phyloP scores from a whole-genome alignment of 2,113 vertebrate genomes.

The Actenoides hombroni region DNA sequence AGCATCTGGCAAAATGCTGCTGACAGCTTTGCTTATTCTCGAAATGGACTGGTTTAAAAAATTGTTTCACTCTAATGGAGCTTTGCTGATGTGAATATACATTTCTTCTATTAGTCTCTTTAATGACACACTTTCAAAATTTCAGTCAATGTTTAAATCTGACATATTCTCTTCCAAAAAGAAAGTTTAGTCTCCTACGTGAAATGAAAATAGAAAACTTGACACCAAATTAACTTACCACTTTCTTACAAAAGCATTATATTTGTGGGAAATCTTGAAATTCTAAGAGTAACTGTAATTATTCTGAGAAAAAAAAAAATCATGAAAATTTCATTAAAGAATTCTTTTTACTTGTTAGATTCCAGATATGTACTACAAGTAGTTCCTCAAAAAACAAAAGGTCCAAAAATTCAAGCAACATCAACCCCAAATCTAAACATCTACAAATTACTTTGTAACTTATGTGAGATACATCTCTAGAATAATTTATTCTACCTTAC shows the following conservation, averaged over 20 bases:
- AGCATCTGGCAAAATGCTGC: neutral
- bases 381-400: neutral
- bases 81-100: neutral
- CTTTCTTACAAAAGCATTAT: neutral
- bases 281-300: neutral
- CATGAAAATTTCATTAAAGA: neutral
- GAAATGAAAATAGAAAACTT: neutral
- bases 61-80: neutral
- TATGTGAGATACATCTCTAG: neutral
- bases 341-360: neutral
- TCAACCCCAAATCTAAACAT: neutral
- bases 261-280: neutral
- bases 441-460: neutral
- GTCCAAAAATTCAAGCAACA: neutral
- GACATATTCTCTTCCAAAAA: neutral
- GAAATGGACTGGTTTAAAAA: neutral
- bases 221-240: neutral
- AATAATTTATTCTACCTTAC: neutral
- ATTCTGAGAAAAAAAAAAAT: neutral
- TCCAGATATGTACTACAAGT: neutral
- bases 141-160: neutral
- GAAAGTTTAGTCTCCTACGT: neutral
- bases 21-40: slow-evolving; percentile 13
- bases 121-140: neutral
- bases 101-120: neutral